Evolutionary conservation across 2,888 invertebrate species (phyloP).

Genomic region (Cantharis rustica): DNA sequence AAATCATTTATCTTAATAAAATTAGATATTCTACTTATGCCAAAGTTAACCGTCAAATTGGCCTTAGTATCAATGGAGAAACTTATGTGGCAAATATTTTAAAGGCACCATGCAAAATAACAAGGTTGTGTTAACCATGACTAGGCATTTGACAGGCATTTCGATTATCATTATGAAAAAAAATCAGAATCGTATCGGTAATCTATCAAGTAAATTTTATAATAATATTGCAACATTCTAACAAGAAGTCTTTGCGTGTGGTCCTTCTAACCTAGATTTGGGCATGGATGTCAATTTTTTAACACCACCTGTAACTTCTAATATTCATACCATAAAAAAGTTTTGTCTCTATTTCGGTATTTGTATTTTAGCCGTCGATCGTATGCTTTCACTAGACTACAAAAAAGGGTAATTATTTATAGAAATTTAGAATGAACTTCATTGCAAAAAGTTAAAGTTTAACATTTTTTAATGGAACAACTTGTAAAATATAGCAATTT

Average conservation of each 20-base stretch:
- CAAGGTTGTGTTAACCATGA: slow-evolving; percentile 16
- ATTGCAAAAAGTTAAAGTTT: not conserved
- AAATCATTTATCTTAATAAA: slow-evolving; percentile 20
- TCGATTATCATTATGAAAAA: slow-evolving; percentile 20
- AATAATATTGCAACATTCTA: slow-evolving; percentile 23
- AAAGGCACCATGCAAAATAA: slow-evolving; percentile 10
- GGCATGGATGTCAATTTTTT: not conserved
- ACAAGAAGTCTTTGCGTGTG: slow-evolving; percentile 19
- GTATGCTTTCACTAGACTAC: not conserved
- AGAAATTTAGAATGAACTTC: not conserved
- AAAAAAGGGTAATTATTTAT: not conserved
- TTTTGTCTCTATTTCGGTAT: not conserved
- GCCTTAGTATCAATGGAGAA: slow-evolving; percentile 7
- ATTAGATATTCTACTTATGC: slow-evolving; percentile 24
- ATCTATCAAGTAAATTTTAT: slow-evolving; percentile 25
- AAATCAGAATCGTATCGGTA: slow-evolving; percentile 21
- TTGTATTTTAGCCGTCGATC: not conserved
- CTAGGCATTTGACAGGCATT: slow-evolving; percentile 15
- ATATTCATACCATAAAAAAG: not conserved
- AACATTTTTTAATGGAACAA: not conserved
- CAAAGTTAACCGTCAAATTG: slow-evolving; percentile 12
- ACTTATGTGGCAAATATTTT: slow-evolving; percentile 10
- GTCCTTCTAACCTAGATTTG: slow-evolving; percentile 8
- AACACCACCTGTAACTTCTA: slow-evolving; percentile 7
- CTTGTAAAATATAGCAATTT: slow-evolving; percentile 9